Base-by-base conservation (phyloP, 2,888 invertebrate species). In the Anorthoa munda region DNA sequence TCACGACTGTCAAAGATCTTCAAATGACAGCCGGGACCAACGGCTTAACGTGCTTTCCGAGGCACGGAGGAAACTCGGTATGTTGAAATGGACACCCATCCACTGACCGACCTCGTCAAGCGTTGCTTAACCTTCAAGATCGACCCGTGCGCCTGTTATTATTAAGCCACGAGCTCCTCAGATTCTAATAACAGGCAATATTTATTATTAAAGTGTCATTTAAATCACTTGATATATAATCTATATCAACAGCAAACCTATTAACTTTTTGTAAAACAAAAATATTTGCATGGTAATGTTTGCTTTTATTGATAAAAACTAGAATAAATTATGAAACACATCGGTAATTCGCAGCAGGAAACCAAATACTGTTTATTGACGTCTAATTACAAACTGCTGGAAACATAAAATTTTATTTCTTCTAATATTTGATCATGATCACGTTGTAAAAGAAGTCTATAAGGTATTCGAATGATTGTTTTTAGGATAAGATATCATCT, bases 271-370 rank as follows among this genome's bases (percentile, higher is more conserved):
- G 12, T 15, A 18, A 48, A 48, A 53, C 2, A 4, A 15, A 23
- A 39, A 18, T 48, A 53, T 53, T 51, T 4, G 48, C 31, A 46
- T 45, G 26, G 9, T 48, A 23, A 18, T 79, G 50, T 79, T 72
- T 75, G 55, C 26, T 72, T 60, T 76, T 53, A 56, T 53, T 70
- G 31, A 60, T 51, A 75, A 65, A 82, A 66, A 78, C 26, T 51
- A 46, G 50, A 82, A 77, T 69, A 77, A 51, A 72, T 72, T 64
- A 66, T 77, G 4, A 31, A 39, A 55, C 2, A 51, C 58, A 59
- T 66, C 13, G n/a, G 46, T 72, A 65, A 84, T 80, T 81, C 84
- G 70, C 81, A 81, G 81, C 75, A 75, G 84, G 81, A 72, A 79
- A 72, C 71, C 51, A n/a, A 69, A 66, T n/a, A 67, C 63, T 69